A percentile compares a stretch with the other conserved stretches of the same genome.
phyloP scores from a whole-genome alignment of 2,797 vertebrate species.

The Neomorphus geoffroyi region DNA sequence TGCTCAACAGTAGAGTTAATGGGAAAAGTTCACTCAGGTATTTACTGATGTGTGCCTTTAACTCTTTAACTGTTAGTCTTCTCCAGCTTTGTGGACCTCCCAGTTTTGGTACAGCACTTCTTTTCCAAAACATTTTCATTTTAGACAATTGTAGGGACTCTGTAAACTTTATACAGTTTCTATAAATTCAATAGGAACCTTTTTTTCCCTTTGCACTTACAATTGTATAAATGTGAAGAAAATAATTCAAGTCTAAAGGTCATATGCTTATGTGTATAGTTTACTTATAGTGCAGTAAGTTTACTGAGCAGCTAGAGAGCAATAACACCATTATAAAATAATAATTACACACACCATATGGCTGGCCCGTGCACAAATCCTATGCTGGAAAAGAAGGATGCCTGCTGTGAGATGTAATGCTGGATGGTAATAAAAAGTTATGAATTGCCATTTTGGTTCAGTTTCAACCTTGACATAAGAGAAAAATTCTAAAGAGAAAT shows the following conservation, averaged over 20 bases:
- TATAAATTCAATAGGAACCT: constrained; percentile 69
- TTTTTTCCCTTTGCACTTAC: constrained; percentile 62
- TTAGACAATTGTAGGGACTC: constrained; percentile 52
- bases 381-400: constrained; percentile 32
- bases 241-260: constrained; percentile 53
- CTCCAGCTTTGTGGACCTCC: constrained; percentile 22
- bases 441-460: not conserved
- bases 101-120: not conserved
- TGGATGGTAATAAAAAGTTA: constrained; percentile 8
- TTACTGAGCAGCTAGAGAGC: constrained; percentile 64
- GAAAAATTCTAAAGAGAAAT: not conserved
- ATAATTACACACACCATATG: constrained; percentile 55
- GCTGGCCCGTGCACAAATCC: constrained; percentile 17
- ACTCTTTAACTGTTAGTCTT: constrained; percentile 1
- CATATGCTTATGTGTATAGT: not conserved
- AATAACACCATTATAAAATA: constrained; percentile 66
- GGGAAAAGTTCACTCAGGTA: constrained; percentile 27
- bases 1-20: not conserved
- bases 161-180: constrained; percentile 76
- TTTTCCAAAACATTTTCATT: not conserved
- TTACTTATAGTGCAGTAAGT: constrained; percentile 46
- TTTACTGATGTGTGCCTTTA: constrained; percentile 35
- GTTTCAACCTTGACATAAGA: not conserved
- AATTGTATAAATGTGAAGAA: constrained; percentile 68
- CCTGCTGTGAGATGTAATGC: constrained; percentile 10